Evolutionary conservation across 2,797 vertebrate species (phyloP).

Genomic region (Florisuga fusca): DNA sequence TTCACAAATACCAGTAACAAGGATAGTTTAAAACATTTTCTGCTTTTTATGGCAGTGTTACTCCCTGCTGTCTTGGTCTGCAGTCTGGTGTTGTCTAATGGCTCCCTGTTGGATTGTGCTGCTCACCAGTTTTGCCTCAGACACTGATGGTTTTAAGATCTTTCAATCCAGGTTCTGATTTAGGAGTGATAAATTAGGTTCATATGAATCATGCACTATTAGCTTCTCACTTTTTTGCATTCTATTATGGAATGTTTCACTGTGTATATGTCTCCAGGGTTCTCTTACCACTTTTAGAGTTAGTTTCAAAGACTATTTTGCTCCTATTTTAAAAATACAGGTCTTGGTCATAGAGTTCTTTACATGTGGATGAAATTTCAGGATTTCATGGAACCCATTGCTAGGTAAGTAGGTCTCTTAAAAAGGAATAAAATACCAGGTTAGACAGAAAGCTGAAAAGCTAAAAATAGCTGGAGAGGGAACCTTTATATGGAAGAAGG

Average conservation of each 20-base stretch:
- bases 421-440: slow-evolving; percentile 36
- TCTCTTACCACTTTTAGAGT: background rate
- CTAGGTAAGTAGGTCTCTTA: background rate
- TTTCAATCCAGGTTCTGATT: background rate
- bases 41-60: background rate
- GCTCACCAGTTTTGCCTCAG: background rate
- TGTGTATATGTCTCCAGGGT: background rate
- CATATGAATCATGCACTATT: background rate
- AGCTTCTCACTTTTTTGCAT: background rate
- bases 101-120: background rate
- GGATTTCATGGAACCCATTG: background rate
- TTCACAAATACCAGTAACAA: background rate
- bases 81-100: background rate
- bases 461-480: background rate
- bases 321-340: background rate
- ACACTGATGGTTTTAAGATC: background rate
- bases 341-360: background rate
- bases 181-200: background rate
- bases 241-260: background rate
- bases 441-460: background rate
- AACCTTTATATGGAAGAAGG: background rate
- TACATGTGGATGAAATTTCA: background rate
- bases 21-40: background rate
- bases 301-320: slow-evolving; percentile 5
- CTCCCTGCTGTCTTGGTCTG: background rate